Conservation (phyloP, 2,888 invertebrate species). For the Tetheella fluctuosa region DNA sequence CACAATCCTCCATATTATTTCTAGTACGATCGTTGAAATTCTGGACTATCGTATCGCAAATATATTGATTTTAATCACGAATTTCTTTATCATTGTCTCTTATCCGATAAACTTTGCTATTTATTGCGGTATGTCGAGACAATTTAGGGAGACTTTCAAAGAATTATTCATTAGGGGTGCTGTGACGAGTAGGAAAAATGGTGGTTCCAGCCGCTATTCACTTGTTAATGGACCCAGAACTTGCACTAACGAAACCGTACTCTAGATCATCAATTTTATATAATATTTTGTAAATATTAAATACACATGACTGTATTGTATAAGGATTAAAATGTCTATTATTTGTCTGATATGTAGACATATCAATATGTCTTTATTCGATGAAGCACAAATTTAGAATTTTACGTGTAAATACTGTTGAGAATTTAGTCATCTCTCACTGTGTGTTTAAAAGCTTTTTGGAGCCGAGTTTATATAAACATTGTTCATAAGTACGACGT, state of each 20-base stretch:
- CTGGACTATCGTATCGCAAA: constrained; percentile 91
- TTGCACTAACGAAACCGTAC: constrained; percentile 93
- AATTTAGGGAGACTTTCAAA: constrained; percentile 97
- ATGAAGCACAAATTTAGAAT: constrained; percentile 1
- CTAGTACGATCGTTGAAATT: constrained; percentile 88
- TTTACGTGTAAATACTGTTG: constrained; percentile 1
- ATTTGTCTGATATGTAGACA: constrained; percentile 23
- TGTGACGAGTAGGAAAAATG: constrained; percentile 86
- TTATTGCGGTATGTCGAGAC: constrained; percentile 97
- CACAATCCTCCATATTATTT: constrained; percentile 92
- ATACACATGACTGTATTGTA: constrained; percentile 22
- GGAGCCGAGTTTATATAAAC: not conserved
- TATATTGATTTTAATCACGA: constrained; percentile 91
- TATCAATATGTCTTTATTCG: constrained; percentile 17
- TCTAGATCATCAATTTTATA: constrained; percentile 69
- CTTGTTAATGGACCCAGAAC: constrained; percentile 92
- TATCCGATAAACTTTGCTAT: constrained; percentile 98
- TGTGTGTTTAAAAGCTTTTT: not conserved
- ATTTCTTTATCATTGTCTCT: constrained; percentile 95
- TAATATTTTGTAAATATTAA: constrained; percentile 33
- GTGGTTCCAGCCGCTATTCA: constrained; percentile 90
- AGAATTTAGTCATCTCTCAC: not conserved
- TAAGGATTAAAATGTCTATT: constrained; percentile 25
- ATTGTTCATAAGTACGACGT: not conserved
- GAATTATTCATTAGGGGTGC: constrained; percentile 89